A percentile compares a stretch with the other conserved stretches of the same genome.
These are phyloP conservation scores for Lepidochrysops patricia DNA, from an alignment of 2,888 invertebrate genomes.

Conservation along the genomic window DNA sequence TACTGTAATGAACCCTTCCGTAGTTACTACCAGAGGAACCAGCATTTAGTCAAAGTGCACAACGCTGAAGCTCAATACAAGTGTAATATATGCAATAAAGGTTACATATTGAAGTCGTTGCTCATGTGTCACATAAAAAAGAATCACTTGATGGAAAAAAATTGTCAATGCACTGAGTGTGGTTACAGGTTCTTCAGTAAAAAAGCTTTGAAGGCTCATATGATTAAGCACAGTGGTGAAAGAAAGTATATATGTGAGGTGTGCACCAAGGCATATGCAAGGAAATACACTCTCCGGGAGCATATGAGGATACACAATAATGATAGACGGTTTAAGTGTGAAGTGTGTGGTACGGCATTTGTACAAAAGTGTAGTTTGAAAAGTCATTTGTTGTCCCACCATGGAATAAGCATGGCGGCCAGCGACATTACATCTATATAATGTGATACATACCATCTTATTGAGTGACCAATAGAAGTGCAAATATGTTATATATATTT, in stretches of 20 bases:
- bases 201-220: conserved; percentile 68
- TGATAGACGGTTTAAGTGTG: conserved; percentile 53
- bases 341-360: conserved; percentile 45
- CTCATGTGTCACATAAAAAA: conserved; percentile 59
- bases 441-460: background rate
- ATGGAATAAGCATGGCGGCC: conserved; percentile 53
- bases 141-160: conserved; percentile 62
- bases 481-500: no score
- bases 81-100: conserved; percentile 53
- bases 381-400: conserved; percentile 53
- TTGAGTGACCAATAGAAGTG: background rate
- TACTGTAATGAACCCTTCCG: conserved; percentile 52
- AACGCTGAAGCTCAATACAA: conserved; percentile 57
- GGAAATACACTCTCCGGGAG: conserved; percentile 45
- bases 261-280: conserved; percentile 58
- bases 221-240: conserved; percentile 64
- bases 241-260: conserved; percentile 51
- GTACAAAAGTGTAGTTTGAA: conserved; percentile 61
- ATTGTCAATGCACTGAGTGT: conserved; percentile 65
- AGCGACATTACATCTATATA: conserved; percentile 36
- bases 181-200: conserved; percentile 68
- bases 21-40: conserved; percentile 57
- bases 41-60: conserved; percentile 56
- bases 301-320: conserved; percentile 63
- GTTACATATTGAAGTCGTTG: conserved; percentile 49